Percentiles rank a stretch among this genome's conserved stretches.
These are phyloP conservation scores for Camelus bactrianus DNA, from an alignment of 2,113 vertebrate species.

Conservation along the genomic window DNA sequence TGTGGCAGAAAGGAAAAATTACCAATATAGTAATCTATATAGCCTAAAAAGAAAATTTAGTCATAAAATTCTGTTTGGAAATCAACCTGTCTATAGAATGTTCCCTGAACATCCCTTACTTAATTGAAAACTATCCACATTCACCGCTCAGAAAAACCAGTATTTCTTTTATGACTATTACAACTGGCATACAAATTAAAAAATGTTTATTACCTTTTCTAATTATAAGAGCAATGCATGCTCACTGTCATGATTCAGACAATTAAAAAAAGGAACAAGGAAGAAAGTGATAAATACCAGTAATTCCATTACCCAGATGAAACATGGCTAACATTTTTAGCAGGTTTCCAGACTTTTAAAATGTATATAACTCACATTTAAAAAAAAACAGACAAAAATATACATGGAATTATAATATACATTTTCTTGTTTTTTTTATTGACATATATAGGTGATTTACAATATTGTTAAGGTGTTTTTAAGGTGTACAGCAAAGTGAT, in stretches of 20 bases:
- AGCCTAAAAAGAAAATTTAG: conserved; percentile 28
- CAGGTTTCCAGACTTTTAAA: background rate
- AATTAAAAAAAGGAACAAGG: background rate
- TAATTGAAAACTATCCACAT: conserved; percentile 1
- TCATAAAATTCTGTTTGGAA: conserved; percentile 16
- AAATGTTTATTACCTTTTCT: conserved; percentile 4
- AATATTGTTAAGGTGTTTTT: background rate
- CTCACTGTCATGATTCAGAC: background rate
- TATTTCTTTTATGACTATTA: background rate
- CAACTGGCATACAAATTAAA: background rate
- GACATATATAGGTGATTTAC: background rate
- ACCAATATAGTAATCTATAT: conserved; percentile 46
- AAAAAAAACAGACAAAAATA: background rate
- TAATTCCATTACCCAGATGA: background rate
- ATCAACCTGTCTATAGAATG: background rate
- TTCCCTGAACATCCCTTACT: conserved; percentile 8
- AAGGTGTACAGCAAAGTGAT: background rate
- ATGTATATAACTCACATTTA: background rate
- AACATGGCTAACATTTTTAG: background rate
- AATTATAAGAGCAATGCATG: conserved; percentile 20
- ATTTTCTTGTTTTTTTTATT: background rate
- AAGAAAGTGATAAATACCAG: background rate
- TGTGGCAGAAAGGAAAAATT: conserved; percentile 58
- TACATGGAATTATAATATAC: background rate
- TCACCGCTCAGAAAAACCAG: background rate